A percentile compares a stretch with the other conserved stretches of the same genome.
phyloP scores from a whole-genome alignment of 2,113 vertebrate species.

The Rhegmatorhina hoffmannsi region DNA sequence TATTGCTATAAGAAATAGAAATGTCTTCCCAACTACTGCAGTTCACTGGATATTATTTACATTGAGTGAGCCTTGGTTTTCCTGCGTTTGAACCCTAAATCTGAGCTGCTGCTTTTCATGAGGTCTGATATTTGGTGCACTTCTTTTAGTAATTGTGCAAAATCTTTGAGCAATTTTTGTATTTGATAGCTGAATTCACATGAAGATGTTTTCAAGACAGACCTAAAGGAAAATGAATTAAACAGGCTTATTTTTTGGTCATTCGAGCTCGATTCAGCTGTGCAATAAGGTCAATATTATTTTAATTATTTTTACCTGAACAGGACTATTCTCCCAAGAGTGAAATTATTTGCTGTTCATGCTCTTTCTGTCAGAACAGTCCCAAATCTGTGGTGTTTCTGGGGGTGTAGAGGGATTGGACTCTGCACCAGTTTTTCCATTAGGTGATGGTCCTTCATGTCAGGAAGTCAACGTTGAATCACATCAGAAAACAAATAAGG shows the following conservation, averaged over 20 bases:
- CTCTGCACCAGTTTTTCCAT: background rate
- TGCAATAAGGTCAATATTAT: background rate
- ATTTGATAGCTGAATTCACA: background rate
- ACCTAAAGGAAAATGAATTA: background rate
- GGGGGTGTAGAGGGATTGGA: background rate
- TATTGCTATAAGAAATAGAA: background rate
- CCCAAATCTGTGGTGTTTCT: background rate
- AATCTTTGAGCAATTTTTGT: background rate
- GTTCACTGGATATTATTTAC: background rate
- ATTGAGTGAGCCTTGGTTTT: background rate
- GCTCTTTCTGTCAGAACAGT: background rate
- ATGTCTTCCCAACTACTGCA: background rate
- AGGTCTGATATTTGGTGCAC: background rate
- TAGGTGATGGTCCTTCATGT: background rate
- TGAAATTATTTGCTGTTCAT: background rate
- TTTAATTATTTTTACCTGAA: background rate
- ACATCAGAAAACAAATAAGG: background rate
- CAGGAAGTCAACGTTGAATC: rapidly evolving
- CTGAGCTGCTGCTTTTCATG: background rate
- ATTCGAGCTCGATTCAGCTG: background rate
- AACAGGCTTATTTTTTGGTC: background rate
- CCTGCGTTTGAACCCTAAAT: background rate
- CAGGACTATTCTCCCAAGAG: background rate
- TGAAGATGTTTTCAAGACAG: background rate
- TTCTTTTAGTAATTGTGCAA: background rate